Base-by-base conservation (phyloP, 2,797 vertebrate genomes). In the Lacerta viridis region DNA sequence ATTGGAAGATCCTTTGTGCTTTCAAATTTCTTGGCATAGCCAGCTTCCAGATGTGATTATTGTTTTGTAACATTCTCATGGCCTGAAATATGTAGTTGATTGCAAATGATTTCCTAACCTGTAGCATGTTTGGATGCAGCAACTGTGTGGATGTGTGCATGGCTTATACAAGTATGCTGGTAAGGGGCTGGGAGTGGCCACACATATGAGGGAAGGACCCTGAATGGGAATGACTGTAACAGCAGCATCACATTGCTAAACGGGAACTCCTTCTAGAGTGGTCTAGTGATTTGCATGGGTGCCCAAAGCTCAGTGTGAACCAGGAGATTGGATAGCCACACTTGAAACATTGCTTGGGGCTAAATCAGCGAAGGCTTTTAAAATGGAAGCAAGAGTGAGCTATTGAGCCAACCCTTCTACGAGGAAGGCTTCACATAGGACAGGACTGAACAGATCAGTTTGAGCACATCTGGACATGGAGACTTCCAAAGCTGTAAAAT, bases 21-120 rank as follows among this genome's bases (percentile, higher is more conserved):
- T 71, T 9, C 1, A 2, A 3, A 3, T 3, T 17, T 10, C 10
- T 0, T 0, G 0, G 0, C 15, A 39, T 0, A 64, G 3, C 0
- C 0, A 25, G 72, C 0, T n/a, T 39, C 39, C 3, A 0, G 1
- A 13, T 78, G 74, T 74, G 71, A 76, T 59, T 17, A 0, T 80
- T 17, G 20, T 2, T 36, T 39, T 7, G 5, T n/a, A 33, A 29
- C 17, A 1, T 36, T 74, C 50, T 75, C 9, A 39, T 9, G 0
- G 39, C 71, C 72, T n/a, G 17, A 59, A 23, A 5, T 2, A 59
- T 8, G 17, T 43, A 33, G 36, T 20, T 50, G 43, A 27, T 83
- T 83, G 23, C 10, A 83, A 29, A 41, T 50, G 43, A n/a, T 71
- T 71, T 71, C n/a, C 69, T 17, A 29, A 71, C 27, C 69, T n/a